These are phyloP conservation scores for Coilia nasus DNA, from an alignment of 2,797 vertebrate genomes.

Conservation along the genomic window DNA sequence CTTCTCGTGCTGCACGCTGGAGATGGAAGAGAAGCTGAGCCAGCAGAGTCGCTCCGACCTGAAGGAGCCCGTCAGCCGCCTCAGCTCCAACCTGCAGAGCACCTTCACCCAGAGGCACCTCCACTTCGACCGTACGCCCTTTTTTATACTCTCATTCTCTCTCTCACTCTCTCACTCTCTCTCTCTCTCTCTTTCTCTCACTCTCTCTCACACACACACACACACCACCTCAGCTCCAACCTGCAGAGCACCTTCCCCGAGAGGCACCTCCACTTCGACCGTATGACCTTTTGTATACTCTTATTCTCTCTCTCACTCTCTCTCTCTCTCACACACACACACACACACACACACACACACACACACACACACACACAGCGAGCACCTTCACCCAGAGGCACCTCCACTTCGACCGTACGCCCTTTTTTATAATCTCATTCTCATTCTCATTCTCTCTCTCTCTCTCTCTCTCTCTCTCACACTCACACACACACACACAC, in stretches of 20 bases:
- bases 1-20: conserved; percentile 93
- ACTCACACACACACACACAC: conserved; percentile 29
- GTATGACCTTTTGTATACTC: no score
- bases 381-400: conserved; percentile 85
- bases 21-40: conserved; percentile 96
- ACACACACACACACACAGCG: not conserved
- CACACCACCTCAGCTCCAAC: conserved; percentile 77
- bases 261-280: no score
- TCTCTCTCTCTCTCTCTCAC: not conserved
- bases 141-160: not conserved
- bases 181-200: no score
- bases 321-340: conserved; percentile 32
- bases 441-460: no score
- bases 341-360: not conserved
- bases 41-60: conserved; percentile 91
- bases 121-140: conserved; percentile 94
- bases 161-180: no score
- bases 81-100: conserved; percentile 85
- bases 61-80: conserved; percentile 82
- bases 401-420: conserved; percentile 95
- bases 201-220: not conserved
- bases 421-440: conserved; percentile 15
- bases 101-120: conserved; percentile 88
- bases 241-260: conserved; percentile 72
- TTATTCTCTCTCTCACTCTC: no score